A percentile compares a stretch with the other conserved stretches of the same genome.
Evolutionary conservation across 2,888 invertebrate genomes (phyloP).

Genomic region (Drosophila quinaria): DNA sequence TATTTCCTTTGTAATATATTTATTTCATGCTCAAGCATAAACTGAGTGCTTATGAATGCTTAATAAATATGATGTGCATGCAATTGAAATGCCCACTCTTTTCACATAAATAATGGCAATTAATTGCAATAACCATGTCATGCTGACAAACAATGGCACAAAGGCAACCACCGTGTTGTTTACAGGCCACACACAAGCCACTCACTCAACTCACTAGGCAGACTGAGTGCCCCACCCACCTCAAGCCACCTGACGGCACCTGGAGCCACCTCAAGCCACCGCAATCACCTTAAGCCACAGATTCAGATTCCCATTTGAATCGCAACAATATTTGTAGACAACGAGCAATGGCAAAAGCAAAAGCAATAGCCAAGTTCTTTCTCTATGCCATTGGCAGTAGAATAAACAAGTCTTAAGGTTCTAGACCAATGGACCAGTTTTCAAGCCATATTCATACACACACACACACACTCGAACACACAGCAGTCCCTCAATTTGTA

Average conservation of each 20-base stretch:
- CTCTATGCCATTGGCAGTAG: constrained; percentile 40
- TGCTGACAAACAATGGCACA: constrained; percentile 41
- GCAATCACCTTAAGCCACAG: constrained; percentile 2
- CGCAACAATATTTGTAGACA: constrained; percentile 21
- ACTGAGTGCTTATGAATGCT: constrained; percentile 2
- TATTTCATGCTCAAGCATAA: background rate
- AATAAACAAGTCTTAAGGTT: constrained; percentile 77
- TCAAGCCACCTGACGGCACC: background rate
- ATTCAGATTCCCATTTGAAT: constrained; percentile 36
- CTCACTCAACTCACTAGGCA: background rate
- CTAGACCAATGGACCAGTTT: constrained; percentile 65
- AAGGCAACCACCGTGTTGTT: constrained; percentile 17
- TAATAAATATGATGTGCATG: constrained; percentile 5
- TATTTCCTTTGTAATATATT: background rate
- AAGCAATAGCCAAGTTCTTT: constrained; percentile 3
- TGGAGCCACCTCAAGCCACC: background rate
- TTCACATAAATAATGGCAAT: constrained; percentile 27
- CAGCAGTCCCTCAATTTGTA: constrained; percentile 65
- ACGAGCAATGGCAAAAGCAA: constrained; percentile 5
- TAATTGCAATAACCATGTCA: constrained; percentile 44
- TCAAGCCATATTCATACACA: constrained; percentile 23
- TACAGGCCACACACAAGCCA: constrained; percentile 28
- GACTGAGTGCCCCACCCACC: constrained; percentile 21
- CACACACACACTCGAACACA: constrained; percentile 1
- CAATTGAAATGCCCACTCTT: constrained; percentile 13